Base-by-base conservation (phyloP, 2,113 vertebrate genomes). In the Rynchops niger region DNA sequence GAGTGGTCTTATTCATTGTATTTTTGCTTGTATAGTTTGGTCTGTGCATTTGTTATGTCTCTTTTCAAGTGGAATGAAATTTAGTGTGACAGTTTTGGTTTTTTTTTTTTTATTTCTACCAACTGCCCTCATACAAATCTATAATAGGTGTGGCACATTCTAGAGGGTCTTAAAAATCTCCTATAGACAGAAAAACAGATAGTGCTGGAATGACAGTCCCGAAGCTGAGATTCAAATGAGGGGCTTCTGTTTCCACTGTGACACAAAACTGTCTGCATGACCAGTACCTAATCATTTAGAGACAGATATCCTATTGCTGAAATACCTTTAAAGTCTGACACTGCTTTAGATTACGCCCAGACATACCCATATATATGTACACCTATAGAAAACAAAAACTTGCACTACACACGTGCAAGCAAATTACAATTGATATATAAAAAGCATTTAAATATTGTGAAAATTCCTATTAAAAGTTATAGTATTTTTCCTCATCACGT, bases 51-150 rank as follows among this genome's bases (percentile, higher is more conserved):
- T 87, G 20, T 47, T 34, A 34, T 22, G 13, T 65, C 29, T 53
- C 1, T 0, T 56, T 89, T 84, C 34, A 74, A 59, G 18, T 23
- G 9, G 25, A 84, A 63, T 4, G 1, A 63, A 91, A 85, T 76
- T 65, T 34, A 80, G 10, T 0, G 0, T 12, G 56, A 59, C 11
- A 12, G 19, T 9, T 58, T n/a, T n/a, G n/a, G 6, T 3, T 62
- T 45, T 45, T 45, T 19, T 30, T 36, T 82, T 90, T 56, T 59
- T 59, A 7, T 59, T 93, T 62, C 38, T 50, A n/a, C 32, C 40
- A 61, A 2, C 21, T 43, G 11, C n/a, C 30, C 21, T 72, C 3
- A 7, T 72, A 16, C 21, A 92, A 61, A 72, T 26, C 9, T 5
- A 2, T 84, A 40, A 15, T 9, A 90, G 30, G 21, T 8, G 11